Base-by-base conservation (phyloP, 2,113 vertebrate species). In the Ceyx margarethae region DNA sequence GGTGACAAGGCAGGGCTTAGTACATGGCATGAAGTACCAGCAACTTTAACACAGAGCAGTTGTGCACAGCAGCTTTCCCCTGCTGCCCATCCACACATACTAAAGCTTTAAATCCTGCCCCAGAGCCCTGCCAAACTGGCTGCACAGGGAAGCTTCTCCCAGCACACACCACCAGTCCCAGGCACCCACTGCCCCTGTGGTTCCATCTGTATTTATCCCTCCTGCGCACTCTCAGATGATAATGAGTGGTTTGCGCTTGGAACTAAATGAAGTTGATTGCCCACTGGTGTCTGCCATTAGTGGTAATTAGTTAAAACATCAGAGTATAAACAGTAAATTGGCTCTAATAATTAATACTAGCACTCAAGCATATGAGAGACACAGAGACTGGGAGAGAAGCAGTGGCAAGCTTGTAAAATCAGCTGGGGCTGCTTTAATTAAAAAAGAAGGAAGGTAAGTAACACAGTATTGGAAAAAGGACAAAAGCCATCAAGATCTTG, bases 291-390 rank as follows among this genome's bases (percentile, higher is more conserved):
- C 98, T 98, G 98, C 98, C 98, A 99, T 99, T 99, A 99, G 98
- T 98, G 98, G 98, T 99, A 99, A 99, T 99, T 99, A 99, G 99
- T 99, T 99, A 99, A 99, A 99, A 99, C 99, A 99, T 99, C 99
- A 98, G 98, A 98, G 98, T 99, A 99, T 99, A 99, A 99, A 99
- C 98, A 99, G 98, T 98, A 99, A 99, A 99, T 99, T 99, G 99
- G 98, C 98, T 98, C 98, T 98, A 98, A 99, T 99, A 99, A 99
- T 99, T 99, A 99, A 99, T 99, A 99, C 98, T 98, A 97, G 97
- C 97, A 98, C 98, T 98, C 97, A 97, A 98, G 98, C 98, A 97
- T 98, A 98, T 74, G 95, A 91, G 92, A 89, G 95, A 96, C 94
- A 84, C 91, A 73, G 95, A 83, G 90, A 92, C 87, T 86, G 82